Evolutionary conservation across 1,140 invertebrate genomes (phyloP).

Genomic region (Babylonia areolata): DNA sequence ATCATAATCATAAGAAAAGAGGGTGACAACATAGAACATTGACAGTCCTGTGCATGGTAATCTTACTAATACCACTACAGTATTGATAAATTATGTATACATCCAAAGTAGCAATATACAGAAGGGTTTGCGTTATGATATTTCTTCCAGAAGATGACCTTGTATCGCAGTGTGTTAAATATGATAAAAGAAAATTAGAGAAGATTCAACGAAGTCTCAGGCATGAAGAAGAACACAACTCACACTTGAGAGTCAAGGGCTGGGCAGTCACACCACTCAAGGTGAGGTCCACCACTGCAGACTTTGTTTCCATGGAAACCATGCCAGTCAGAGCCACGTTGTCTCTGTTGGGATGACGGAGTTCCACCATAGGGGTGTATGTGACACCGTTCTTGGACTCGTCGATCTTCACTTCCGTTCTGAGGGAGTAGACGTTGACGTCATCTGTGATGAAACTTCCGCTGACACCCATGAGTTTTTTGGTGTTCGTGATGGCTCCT

Average conservation of each 20-base stretch:
- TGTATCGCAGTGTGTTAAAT: too few relatives aligned
- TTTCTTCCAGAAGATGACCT: too few relatives aligned
- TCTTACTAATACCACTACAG: too few relatives aligned
- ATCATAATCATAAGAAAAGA: too few relatives aligned
- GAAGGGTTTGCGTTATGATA: too few relatives aligned
- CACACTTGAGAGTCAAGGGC: slow-evolving; percentile 64
- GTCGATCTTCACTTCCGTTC: slow-evolving; percentile 56
- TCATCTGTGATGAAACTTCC: slow-evolving; percentile 55
- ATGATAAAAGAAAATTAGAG: not conserved
- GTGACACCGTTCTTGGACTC: slow-evolving; percentile 45
- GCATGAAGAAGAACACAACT: slow-evolving; percentile 19
- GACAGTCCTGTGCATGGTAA: too few relatives aligned
- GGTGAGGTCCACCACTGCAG: slow-evolving; percentile 43
- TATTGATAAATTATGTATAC: too few relatives aligned
- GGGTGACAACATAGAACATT: too few relatives aligned
- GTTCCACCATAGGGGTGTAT: slow-evolving; percentile 62
- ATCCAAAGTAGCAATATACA: too few relatives aligned
- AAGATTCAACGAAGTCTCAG: not conserved
- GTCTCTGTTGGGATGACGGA: slow-evolving; percentile 53
- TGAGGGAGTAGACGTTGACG: slow-evolving; percentile 57
- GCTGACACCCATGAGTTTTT: slow-evolving; percentile 24
- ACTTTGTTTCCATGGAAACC: not conserved
- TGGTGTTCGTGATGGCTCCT: slow-evolving; percentile 17
- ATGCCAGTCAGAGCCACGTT: slow-evolving; percentile 54
- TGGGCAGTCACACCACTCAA: slow-evolving; percentile 52